Percentiles rank a stretch among this genome's conserved stretches.
These are phyloP conservation scores for Eumaeus atala DNA, from an alignment of 1,140 invertebrate genomes.

Conservation along the genomic window DNA sequence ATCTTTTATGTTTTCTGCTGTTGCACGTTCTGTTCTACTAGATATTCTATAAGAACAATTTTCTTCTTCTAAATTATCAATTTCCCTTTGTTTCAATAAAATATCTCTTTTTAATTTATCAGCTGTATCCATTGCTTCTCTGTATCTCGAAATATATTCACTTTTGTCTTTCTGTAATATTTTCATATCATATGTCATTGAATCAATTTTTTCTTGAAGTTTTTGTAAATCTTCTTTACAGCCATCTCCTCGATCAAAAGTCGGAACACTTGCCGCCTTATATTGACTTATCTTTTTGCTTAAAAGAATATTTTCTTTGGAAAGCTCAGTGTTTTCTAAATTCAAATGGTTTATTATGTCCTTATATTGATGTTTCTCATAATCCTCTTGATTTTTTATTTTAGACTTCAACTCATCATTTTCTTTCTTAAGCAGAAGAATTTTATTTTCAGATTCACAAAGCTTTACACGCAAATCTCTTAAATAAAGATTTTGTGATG, in stretches of 20 bases:
- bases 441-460: constrained; percentile 66
- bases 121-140: constrained; percentile 44
- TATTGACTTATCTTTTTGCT: constrained; percentile 54
- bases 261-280: constrained; percentile 36
- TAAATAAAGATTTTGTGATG: constrained; percentile 41
- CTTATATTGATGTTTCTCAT: constrained; percentile 50
- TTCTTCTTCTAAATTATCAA: constrained; percentile 60
- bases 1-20: constrained; percentile 53
- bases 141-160: constrained; percentile 50
- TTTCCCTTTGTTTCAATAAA: constrained; percentile 51
- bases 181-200: constrained; percentile 43
- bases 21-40: constrained; percentile 55
- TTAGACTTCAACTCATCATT: constrained; percentile 55
- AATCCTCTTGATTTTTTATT: constrained; percentile 32
- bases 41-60: constrained; percentile 64
- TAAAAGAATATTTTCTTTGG: constrained; percentile 59
- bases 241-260: constrained; percentile 34
- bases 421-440: constrained; percentile 65
- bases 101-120: constrained; percentile 63
- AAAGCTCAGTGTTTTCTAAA: constrained; percentile 58
- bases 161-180: constrained; percentile 56
- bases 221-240: constrained; percentile 39
- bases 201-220: constrained; percentile 43
- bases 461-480: constrained; percentile 54
- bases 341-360: constrained; percentile 62